Conservation (phyloP, 2,888 invertebrate genomes). For the Cataglyphis albicans region DNA sequence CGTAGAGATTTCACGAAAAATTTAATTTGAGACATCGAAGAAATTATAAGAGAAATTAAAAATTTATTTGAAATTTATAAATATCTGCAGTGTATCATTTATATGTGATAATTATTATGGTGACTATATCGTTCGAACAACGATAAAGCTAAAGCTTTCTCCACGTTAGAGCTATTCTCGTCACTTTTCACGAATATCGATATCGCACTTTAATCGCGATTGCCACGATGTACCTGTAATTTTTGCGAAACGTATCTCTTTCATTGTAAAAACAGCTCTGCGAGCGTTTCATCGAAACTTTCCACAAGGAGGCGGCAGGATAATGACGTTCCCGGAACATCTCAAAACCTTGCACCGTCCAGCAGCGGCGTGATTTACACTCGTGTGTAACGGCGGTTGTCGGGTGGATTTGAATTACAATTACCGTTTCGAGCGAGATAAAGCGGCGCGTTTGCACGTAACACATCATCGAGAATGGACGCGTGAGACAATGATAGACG, state of each 20-base stretch:
- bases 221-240: conserved; percentile 6
- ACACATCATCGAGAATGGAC: conserved; percentile 62
- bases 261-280: not conserved
- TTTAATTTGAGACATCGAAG: not conserved
- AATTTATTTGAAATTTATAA: not conserved
- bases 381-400: conserved; percentile 42
- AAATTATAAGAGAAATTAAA: not conserved
- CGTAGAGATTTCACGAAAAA: not conserved
- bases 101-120: not conserved
- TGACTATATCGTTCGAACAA: not conserved
- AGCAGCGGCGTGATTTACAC: conserved; percentile 22
- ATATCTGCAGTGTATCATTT: not conserved
- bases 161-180: not conserved
- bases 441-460: conserved; percentile 67
- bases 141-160: not conserved
- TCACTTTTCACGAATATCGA: not conserved
- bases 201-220: not conserved
- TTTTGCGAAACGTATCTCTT: not conserved
- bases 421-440: conserved; percentile 63
- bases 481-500: conserved; percentile 54
- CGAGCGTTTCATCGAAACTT: conserved; percentile 23
- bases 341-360: conserved; percentile 22
- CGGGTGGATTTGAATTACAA: conserved; percentile 52
- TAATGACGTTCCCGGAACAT: conserved; percentile 45
- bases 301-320: conserved; percentile 11